Conservation (phyloP, 2,888 invertebrate species). For the Ophonus ardosiacus region DNA sequence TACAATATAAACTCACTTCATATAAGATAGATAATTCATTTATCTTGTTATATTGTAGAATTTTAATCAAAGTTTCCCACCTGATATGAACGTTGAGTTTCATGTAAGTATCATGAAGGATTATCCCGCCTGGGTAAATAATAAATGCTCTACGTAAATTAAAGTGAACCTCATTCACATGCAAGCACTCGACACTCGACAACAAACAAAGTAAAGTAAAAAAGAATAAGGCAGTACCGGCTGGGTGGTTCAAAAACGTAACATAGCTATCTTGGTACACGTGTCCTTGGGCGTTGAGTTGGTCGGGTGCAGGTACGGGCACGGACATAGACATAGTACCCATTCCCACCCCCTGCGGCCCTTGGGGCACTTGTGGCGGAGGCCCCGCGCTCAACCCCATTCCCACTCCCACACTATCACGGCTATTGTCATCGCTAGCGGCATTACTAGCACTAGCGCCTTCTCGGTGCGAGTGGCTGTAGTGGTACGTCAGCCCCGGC, state of each 20-base stretch:
- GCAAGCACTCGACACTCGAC: conserved; percentile 60
- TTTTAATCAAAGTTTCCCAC: background rate
- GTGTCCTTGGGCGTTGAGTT: conserved; percentile 70
- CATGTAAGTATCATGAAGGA: background rate
- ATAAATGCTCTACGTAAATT: conserved; percentile 54
- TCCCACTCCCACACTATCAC: conserved; percentile 72
- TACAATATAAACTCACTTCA: background rate
- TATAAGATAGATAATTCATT: background rate
- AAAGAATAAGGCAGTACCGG: conserved; percentile 75
- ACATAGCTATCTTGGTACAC: conserved; percentile 84
- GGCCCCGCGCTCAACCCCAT: conserved; percentile 52
- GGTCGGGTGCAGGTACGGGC: conserved; percentile 67
- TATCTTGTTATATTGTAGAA: background rate
- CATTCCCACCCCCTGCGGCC: conserved; percentile 62
- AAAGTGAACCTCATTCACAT: conserved; percentile 60
- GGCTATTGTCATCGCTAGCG: conserved; percentile 76
- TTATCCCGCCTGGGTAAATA: conserved; percentile 9
- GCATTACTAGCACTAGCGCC: conserved; percentile 74
- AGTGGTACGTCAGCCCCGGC: conserved; percentile 97
- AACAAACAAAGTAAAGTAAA: conserved; percentile 67
- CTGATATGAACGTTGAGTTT: background rate
- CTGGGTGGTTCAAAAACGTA: conserved; percentile 82
- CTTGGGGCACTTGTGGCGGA: conserved; percentile 52
- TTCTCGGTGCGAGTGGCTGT: conserved; percentile 92
- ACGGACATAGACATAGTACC: conserved; percentile 59